Percentiles rank a stretch among this genome's conserved stretches.
Conservation (phyloP, 2,888 invertebrate species). For the Disparrhopalites patrizii region DNA sequence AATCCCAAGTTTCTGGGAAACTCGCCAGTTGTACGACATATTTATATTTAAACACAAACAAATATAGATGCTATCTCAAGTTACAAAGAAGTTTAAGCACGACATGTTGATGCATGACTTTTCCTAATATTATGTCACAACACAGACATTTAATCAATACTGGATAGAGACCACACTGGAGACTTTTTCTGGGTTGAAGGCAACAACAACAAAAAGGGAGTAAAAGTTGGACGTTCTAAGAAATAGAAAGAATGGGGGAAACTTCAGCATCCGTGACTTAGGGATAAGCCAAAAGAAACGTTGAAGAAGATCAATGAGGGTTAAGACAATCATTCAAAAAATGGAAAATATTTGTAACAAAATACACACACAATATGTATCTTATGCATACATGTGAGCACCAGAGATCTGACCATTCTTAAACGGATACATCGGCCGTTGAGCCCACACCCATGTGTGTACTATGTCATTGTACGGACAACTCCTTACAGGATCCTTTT, state of each 20-base stretch:
- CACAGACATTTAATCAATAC: neutral
- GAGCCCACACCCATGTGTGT: neutral
- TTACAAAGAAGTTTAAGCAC: neutral
- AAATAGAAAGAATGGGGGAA: no score
- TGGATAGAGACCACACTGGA: no score
- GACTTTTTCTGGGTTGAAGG: no score
- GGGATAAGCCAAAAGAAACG: neutral
- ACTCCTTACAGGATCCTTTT: no score
- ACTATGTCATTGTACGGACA: no score
- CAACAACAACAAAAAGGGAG: neutral
- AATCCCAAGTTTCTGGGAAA: no score
- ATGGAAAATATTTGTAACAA: no score
- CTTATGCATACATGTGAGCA: neutral
- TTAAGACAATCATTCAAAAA: neutral
- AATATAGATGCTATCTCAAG: neutral
- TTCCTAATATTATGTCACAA: neutral
- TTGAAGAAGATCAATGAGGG: neutral
- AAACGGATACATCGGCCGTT: neutral
- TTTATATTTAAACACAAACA: neutral
- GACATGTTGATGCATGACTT: constrained; percentile 11
- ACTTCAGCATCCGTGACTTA: no score
- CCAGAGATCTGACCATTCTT: neutral
- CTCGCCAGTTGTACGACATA: no score
- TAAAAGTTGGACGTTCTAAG: neutral
- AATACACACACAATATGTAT: no score